Percentiles rank a stretch among this genome's conserved stretches.
Evolutionary conservation across 2,888 invertebrate species (phyloP).

Genomic region (Lacanobia wlatinum): DNA sequence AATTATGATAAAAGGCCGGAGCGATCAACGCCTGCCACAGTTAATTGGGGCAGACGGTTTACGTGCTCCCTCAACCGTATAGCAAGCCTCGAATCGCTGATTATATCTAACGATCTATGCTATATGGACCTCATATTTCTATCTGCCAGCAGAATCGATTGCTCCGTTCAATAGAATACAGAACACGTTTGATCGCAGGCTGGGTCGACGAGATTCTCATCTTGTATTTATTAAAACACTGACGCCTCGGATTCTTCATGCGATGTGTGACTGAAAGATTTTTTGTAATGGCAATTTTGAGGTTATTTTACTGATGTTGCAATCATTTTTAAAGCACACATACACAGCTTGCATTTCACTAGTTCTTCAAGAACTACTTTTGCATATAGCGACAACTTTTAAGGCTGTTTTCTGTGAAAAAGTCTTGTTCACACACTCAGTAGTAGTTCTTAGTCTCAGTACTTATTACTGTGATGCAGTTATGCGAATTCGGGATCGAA

Average conservation of each 20-base stretch:
- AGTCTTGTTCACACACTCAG: not conserved
- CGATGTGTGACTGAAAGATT: not conserved
- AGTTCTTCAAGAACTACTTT: not conserved
- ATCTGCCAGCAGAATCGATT: constrained; percentile 27
- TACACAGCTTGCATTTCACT: not conserved
- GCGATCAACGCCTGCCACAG: constrained; percentile 38
- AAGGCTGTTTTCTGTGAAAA: not conserved
- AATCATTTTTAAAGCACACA: not conserved
- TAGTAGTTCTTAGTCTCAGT: not conserved
- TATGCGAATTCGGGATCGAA: too few species aligned
- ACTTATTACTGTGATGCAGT: not conserved
- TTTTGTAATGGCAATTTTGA: constrained; percentile 4
- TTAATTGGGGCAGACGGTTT: constrained; percentile 54
- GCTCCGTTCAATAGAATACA: constrained; percentile 40
- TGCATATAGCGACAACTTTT: not conserved
- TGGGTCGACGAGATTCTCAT: constrained; percentile 14
- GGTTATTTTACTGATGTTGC: not conserved
- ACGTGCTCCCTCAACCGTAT: constrained; percentile 37
- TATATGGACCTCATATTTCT: constrained; percentile 31
- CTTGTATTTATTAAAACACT: constrained; percentile 31
- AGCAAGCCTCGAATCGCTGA: constrained; percentile 42
- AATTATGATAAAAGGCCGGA: constrained; percentile 44
- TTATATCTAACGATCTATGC: constrained; percentile 32
- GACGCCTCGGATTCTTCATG: not conserved
- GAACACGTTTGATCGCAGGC: constrained; percentile 39